Evolutionary conservation across 2,888 invertebrate species (phyloP), one percentile per base, ranked within the genome.

Genomic region (Trachelus tabidus): DNA sequence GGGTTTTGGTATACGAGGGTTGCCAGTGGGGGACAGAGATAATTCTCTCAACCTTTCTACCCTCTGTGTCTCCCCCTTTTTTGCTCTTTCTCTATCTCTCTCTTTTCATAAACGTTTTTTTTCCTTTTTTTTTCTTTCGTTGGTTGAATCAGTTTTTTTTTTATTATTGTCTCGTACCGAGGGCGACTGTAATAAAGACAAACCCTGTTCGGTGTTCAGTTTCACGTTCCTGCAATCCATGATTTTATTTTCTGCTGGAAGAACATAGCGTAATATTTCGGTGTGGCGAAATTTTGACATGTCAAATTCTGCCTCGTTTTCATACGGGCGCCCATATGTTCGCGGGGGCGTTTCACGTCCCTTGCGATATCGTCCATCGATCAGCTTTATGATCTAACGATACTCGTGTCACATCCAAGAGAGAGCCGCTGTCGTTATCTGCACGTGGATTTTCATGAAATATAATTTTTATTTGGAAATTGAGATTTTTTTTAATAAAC

Each of bases 101-200:
- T 77, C 71, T 75, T 74, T 34, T 80, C 69, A 37, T 15, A 34
- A 34, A 23, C 4, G 3, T n/a, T 33, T 15, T 33, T 30, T 71
- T 33, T 12, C 2, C 15, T 6, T 73, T 80, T 78, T 76, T 76
- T 75, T 35, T n/a, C 12, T 68, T 35, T 35, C 74, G 31, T 1
- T 34, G 73, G 37, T 68, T 75, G 68, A 68, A 75, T 31, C n/a
- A 68, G 34, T 71, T 76, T 75, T 73, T 75, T 56, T 76, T 73
- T 75, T 69, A 77, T 77, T 79, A 81, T 79, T 81, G 75, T 81
- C 79, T 79, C 40, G 73, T 12, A 37, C 31, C 76, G 73, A 82
- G 84, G 83, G 84, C 75, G 75, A 75, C 4, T 73, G 73, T 79
- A 81, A 85, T 77, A 77, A 84, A 85, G 84, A 83, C 76, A 77